Percentiles rank a stretch among this genome's conserved stretches.
Evolutionary conservation across 2,113 vertebrate species (phyloP).

Genomic region (Saiga tatarica): DNA sequence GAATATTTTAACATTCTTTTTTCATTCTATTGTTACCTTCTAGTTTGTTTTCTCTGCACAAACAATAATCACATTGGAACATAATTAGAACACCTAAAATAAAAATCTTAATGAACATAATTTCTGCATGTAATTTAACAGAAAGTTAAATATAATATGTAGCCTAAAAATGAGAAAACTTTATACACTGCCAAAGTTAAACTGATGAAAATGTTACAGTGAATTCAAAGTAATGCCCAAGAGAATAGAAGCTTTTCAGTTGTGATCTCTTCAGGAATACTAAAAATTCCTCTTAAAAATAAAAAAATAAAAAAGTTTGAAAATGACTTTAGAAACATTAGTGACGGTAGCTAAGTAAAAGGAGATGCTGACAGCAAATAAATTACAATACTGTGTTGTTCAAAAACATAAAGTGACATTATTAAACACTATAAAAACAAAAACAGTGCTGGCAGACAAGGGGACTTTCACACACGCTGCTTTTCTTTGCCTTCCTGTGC

Average conservation of each 20-base stretch:
- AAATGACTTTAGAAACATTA: background rate
- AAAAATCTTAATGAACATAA: background rate
- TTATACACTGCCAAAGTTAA: background rate
- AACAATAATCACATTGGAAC: background rate
- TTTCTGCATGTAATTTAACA: background rate
- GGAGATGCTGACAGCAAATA: background rate
- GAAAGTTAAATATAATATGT: background rate
- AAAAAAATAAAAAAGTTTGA: background rate
- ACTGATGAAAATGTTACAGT: background rate
- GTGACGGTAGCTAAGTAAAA: background rate
- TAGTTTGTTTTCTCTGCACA: background rate
- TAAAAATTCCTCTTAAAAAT: background rate
- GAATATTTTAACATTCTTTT: conserved; percentile 15
- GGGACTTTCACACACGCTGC: background rate
- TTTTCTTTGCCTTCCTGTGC: background rate
- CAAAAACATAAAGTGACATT: background rate
- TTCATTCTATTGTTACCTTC: background rate
- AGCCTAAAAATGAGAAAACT: background rate
- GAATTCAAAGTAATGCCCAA: background rate
- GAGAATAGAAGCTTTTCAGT: background rate
- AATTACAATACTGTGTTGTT: background rate
- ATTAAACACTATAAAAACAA: background rate
- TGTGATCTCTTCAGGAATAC: background rate
- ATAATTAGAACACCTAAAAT: background rate
- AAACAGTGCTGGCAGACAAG: background rate